Conservation (phyloP, 2,888 invertebrate species). For the Hemicrepidius hirtus region DNA sequence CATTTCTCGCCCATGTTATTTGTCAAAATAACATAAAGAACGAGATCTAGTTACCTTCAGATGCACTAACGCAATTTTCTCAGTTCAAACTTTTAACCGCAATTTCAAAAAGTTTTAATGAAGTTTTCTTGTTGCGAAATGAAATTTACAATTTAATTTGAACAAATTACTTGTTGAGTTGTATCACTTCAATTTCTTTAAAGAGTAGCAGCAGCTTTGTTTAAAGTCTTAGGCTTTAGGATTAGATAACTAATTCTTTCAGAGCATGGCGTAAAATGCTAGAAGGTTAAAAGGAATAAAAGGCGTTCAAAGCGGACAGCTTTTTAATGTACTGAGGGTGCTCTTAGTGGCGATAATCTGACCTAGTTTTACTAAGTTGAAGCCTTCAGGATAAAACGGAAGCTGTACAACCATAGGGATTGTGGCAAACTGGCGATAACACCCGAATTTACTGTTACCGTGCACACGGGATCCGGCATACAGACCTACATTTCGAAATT, state of each 20-base stretch:
- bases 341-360: slow-evolving; percentile 48
- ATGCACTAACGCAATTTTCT: too few species aligned
- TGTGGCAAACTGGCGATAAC: slow-evolving; percentile 45
- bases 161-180: slow-evolving; percentile 4
- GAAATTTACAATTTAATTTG: slow-evolving; percentile 3
- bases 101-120: slow-evolving; percentile 1
- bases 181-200: background rate
- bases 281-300: slow-evolving; percentile 28
- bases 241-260: background rate
- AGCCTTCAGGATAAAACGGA: slow-evolving; percentile 42
- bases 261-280: background rate
- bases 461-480: slow-evolving; percentile 1
- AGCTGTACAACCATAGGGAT: slow-evolving; percentile 44
- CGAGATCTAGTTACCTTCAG: too few species aligned
- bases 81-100: background rate
- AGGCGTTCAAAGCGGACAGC: slow-evolving; percentile 27
- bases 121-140: background rate
- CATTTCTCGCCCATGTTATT: too few species aligned
- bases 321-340: slow-evolving; percentile 45
- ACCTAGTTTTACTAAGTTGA: slow-evolving; percentile 46
- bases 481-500: slow-evolving; percentile 20
- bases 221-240: background rate
- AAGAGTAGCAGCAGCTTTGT: background rate
- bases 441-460: slow-evolving; percentile 42
- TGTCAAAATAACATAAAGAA: too few species aligned